phyloP scores from a whole-genome alignment of 2,888 invertebrate species.

The Dryomyza anilis region DNA sequence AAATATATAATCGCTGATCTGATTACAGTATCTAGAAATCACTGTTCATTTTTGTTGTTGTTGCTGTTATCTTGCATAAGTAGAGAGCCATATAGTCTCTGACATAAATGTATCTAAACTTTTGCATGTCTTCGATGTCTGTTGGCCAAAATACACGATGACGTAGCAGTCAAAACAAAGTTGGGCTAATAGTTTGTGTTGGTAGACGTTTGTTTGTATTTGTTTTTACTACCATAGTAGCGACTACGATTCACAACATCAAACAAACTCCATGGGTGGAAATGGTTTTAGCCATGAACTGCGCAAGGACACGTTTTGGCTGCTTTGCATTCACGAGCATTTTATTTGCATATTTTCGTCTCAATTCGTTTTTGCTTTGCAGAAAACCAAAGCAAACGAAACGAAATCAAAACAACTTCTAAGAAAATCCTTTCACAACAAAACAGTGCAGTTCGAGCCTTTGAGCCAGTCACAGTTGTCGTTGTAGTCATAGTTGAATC shows the following conservation, averaged over 20 bases:
- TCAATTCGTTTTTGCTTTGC: conserved; percentile 16
- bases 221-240: conserved; percentile 9
- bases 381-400: conserved; percentile 8
- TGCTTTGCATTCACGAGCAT: not conserved
- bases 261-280: not conserved
- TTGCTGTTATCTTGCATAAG: no score
- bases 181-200: not conserved
- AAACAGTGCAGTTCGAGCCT: conserved; percentile 54
- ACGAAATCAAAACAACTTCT: conserved; percentile 50
- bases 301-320: conserved; percentile 55
- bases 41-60: no score
- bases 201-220: not conserved
- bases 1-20: no score
- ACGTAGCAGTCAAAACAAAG: conserved; percentile 14
- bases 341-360: conserved; percentile 3
- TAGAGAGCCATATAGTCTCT: not conserved
- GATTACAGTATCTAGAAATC: no score
- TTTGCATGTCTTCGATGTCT: not conserved
- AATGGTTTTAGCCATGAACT: conserved; percentile 48
- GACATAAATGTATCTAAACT: not conserved
- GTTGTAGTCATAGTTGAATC: no score
- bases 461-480: conserved; percentile 37
- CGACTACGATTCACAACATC: conserved; percentile 11
- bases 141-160: conserved; percentile 6
- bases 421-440: conserved; percentile 53